Base-by-base conservation (phyloP, 2,888 invertebrate species). In the Ectropis crepuscularia region DNA sequence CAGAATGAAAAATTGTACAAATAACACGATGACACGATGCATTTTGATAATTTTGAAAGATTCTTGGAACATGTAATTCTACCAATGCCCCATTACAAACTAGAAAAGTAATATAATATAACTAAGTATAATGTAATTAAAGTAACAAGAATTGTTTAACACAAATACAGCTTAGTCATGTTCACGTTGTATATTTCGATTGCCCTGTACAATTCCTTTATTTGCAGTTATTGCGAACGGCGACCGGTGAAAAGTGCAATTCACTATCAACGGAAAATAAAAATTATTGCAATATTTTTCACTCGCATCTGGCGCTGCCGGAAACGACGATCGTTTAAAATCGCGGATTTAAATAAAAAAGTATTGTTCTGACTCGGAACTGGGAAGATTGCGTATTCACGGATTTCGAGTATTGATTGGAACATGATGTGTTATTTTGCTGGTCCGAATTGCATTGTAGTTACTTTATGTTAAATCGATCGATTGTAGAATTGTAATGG, bases 271-370 rank as follows among this genome's bases (percentile, higher is more conserved):
- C 64, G 57, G 65, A 68, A 64, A 72, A 75, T 75, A 73, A 76
- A 79, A 79, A 81, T 78, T 74, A 82, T 79, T 74, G 79, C 74
- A 73, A 80, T 79, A 79, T 72, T 83, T 80, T 77, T 78, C 79
- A 73, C 71, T 73, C 76, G 69, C 80, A 81, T 74, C 78, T 81
- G 82, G 76, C 74, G 70, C 63, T 60, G 57, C 69, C 68, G 74
- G 70, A 71, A 74, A 67, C 70, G 58, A 73, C 63, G 68, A 71
- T 65, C 74, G 73, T 75, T 76, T 75, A 73, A 71, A 73, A 74
- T 73, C 71, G 68, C 70, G 68, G 70, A 72, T 77, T 75, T 65
- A 74, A 79, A 77, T 75, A 66, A 74, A 76, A 43, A 68, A 65
- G 68, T 53, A 63, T 63, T 65, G 63, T 75, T 75, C 73, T 73